Evolutionary conservation across 2,888 invertebrate genomes (phyloP), one percentile per base, ranked within the genome.

Genomic region (Pseudococcus longispinus): DNA sequence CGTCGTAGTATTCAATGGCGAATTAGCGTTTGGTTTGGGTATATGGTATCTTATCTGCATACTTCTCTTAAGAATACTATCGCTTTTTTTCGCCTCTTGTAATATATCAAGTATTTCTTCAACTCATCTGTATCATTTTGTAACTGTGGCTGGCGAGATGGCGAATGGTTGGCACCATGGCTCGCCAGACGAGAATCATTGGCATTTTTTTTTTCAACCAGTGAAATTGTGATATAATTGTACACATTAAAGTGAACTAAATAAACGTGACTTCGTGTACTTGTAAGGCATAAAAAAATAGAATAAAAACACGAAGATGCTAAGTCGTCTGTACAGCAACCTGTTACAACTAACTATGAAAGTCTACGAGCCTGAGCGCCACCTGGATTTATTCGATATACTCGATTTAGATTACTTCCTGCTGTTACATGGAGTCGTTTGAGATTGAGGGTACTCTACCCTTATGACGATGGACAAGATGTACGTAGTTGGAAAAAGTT

Each of bases 191-290:
- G 1, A 55, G 51, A 51, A n/a, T n/a, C n/a, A n/a, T n/a, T 51
- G 9, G 1, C 13, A 2, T 26, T 70, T 70, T 70, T 70, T 70
- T 70, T 29, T 70, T 29, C 11, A 13, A 29, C 70, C 29, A 18
- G n/a, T n/a, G 70, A 70, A 70, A 70, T 70, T 70, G 29, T 70
- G 70, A 70, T 70, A 70, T 70, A 70, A 70, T 70, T 70, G 70
- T 15, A 3, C 70, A 70, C 70, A 26, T 70, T 70, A n/a, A 20
- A 8, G 29, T 15, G 70, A 70, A 70, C 70, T 29, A 70, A 8
- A 70, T 70, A 70, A 70, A 70, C 70, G 70, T 70, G 70, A 70
- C 70, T 70, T 70, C 29, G 26, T 70, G 15, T 70, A 29, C 11
- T 55, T 55, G 55, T 55, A 55, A 23, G 23, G 5, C 5, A 55